Evolutionary conservation across 1,140 invertebrate genomes (phyloP).

Genomic region (Trinorchestia longiramus): DNA sequence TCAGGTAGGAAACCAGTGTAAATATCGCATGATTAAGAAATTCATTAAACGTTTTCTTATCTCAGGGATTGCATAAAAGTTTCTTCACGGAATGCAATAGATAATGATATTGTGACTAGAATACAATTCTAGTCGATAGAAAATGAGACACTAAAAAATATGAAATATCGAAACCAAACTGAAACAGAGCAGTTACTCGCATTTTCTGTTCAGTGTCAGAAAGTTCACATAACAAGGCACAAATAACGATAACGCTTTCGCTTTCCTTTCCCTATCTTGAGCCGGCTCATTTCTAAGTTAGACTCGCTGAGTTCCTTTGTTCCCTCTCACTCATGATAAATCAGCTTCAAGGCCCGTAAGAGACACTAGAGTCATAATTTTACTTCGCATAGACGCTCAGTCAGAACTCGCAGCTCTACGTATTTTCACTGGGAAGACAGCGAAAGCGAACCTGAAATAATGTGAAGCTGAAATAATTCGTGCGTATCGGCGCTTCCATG

Average conservation of each 20-base stretch:
- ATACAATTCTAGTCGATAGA: background rate
- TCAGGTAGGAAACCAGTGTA: background rate
- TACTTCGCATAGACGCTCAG: conserved; percentile 6
- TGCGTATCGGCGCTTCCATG: conserved; percentile 35
- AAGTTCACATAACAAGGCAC: background rate
- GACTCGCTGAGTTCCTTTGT: conserved; percentile 16
- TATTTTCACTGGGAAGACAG: conserved; percentile 43
- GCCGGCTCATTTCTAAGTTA: background rate
- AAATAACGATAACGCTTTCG: background rate
- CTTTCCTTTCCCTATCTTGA: background rate
- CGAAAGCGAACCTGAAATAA: conserved; percentile 23
- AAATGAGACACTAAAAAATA: background rate
- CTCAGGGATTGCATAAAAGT: background rate
- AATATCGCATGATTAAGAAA: background rate
- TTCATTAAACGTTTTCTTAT: background rate
- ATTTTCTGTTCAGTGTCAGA: background rate
- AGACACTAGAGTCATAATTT: conserved; percentile 34
- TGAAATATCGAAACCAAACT: background rate
- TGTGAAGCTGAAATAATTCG: conserved; percentile 41
- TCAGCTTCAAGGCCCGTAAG: conserved; percentile 21
- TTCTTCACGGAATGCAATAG: background rate
- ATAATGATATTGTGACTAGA: background rate
- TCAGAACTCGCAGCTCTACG: background rate
- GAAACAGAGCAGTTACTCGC: background rate
- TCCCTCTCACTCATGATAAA: conserved; percentile 3